A percentile compares a stretch with the other conserved stretches of the same genome.
These are phyloP conservation scores for Fukomys damarensis DNA, from an alignment of 2,113 vertebrate genomes.

Conservation along the genomic window DNA sequence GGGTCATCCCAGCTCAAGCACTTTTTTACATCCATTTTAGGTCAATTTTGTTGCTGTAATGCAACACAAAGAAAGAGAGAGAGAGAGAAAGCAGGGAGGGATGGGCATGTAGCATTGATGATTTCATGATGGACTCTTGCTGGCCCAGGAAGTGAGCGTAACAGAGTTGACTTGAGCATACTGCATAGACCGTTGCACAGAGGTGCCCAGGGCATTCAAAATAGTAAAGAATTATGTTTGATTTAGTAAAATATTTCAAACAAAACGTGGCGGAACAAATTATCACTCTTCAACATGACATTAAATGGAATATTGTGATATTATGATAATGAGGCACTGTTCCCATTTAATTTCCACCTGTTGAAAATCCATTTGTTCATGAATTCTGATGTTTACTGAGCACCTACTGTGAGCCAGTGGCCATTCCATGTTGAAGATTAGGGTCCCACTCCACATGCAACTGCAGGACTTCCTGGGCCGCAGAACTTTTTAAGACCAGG, in stretches of 20 bases:
- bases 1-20: not conserved
- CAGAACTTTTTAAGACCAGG: not conserved
- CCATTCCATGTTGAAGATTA: rapidly evolving
- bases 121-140: not conserved
- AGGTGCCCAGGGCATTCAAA: rapidly evolving
- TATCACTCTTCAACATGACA: not conserved
- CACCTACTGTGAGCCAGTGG: not conserved
- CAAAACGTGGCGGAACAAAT: not conserved
- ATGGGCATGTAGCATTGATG: no score
- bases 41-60: not conserved
- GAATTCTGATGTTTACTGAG: not conserved
- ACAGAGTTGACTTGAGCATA: rapidly evolving
- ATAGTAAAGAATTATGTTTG: not conserved
- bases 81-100: not conserved
- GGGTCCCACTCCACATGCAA: not conserved
- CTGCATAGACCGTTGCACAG: rapidly evolving
- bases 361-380: not conserved
- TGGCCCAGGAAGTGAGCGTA: not conserved
- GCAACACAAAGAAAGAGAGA: not conserved
- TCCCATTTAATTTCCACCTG: not conserved
- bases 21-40: not conserved
- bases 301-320: not conserved
- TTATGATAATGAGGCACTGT: not conserved
- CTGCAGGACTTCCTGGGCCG: not conserved
- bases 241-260: not conserved